Evolutionary conservation across 1,140 invertebrate species (phyloP), one percentile per base, ranked within the genome.

Genomic region (Pogonomyrmex californicus): DNA sequence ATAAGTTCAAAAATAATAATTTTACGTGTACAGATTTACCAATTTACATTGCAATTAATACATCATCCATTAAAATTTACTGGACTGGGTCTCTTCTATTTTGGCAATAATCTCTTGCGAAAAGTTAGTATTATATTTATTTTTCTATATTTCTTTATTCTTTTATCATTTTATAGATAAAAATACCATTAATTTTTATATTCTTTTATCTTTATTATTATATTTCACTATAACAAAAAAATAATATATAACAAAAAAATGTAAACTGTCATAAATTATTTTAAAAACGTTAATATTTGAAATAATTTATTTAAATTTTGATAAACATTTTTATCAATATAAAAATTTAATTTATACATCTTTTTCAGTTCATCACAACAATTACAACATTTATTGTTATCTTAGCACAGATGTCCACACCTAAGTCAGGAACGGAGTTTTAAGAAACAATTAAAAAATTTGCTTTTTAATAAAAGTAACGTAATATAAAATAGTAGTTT

Each of bases 1-100:
- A 65, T 65, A 41, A 78, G 23, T 23, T 23, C 23, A 23, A 23
- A 23, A 23, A 14, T 56, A 30, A 38, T 7, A 41, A 23, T 30
- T 79, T 4, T 62, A 0, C 41, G 14, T 79, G 5, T 10, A 4
- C 30, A 79, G 77, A 68, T 79, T 66, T 44, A 66, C 7, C 77
- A 79, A 1, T 79, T 79, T 68, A 23, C 33, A 41, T 56, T 79
- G 17, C 58, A 78, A 78, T 9, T 63, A 14, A 77, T 62, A 23
- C 6, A 36, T 63, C 41, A 14, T n/a, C 75, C 60, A 10, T 5
- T 71, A 4, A 71, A 73, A 30, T 71, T 82, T 23, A 71, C 65
- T 33, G 78, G 78, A 71, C 2, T 82, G 23, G 36, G 49, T 71
- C 14, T 82, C 4, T 82, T 82, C 12, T 54, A 41, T 44, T 73